Evolutionary conservation across 2,888 invertebrate genomes (phyloP).

Genomic region (Beris morrisii): DNA sequence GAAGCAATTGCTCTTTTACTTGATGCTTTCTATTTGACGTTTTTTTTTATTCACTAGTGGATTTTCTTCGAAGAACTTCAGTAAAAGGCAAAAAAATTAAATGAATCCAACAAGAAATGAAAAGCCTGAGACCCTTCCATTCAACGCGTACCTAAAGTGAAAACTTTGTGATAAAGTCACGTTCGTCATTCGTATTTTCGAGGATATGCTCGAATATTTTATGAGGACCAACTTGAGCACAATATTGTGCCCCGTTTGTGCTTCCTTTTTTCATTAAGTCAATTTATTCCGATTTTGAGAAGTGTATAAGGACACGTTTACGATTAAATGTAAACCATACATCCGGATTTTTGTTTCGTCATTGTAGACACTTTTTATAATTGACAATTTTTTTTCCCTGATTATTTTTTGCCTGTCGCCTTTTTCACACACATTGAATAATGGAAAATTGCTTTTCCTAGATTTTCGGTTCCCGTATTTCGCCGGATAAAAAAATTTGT

Average conservation of each 20-base stretch:
- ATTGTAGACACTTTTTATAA: not conserved
- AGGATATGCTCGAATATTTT: slow-evolving; percentile 12
- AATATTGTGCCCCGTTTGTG: slow-evolving; percentile 26
- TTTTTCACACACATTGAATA: not conserved
- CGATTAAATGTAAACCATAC: no score
- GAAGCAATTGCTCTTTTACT: no score
- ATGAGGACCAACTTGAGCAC: slow-evolving; percentile 12
- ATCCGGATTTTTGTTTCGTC: no score
- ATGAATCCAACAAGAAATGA: no score
- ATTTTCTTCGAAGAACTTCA: no score
- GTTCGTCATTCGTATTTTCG: slow-evolving; percentile 18
- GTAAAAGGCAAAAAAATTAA: no score
- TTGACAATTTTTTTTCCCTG: slow-evolving; percentile 19
- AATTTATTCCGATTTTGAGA: slow-evolving; percentile 19
- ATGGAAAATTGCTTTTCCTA: slow-evolving; percentile 23
- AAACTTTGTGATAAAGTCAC: slow-evolving; percentile 13
- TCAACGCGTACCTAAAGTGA: no score
- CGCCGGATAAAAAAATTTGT: not conserved
- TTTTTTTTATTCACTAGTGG: no score
- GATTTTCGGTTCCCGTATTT: not conserved
- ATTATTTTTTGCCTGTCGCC: not conserved
- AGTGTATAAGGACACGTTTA: not conserved
- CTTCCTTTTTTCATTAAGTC: slow-evolving; percentile 6
- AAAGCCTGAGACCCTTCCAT: no score
- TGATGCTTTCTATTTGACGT: no score